phyloP scores from a whole-genome alignment of 2,888 invertebrate species.

The Macaria liturata region DNA sequence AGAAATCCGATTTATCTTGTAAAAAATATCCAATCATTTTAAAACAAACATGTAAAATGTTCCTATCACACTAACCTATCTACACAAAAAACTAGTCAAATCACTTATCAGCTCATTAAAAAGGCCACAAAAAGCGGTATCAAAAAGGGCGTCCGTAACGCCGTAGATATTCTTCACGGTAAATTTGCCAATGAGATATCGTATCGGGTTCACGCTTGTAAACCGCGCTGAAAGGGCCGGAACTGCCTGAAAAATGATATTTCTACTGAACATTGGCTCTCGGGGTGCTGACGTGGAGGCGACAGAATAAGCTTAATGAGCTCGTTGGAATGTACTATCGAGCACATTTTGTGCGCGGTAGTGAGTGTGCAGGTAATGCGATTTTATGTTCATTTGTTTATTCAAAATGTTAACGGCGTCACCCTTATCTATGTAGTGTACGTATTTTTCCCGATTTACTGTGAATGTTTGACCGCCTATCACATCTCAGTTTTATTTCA shows the following conservation, averaged over 20 bases:
- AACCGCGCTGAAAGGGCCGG: slow-evolving; percentile 61
- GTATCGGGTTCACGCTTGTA: slow-evolving; percentile 70
- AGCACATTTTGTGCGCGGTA: no score
- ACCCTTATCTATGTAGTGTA: no score
- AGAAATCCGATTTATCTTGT: no score
- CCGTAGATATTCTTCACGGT: slow-evolving; percentile 56
- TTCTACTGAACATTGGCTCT: slow-evolving; percentile 12
- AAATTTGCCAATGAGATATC: slow-evolving; percentile 75
- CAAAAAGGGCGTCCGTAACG: slow-evolving; percentile 12
- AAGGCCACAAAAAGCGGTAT: slow-evolving; percentile 3
- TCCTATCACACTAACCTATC: no score
- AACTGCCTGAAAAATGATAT: slow-evolving; percentile 52
- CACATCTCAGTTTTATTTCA: no score
- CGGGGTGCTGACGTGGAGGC: slow-evolving; percentile 6
- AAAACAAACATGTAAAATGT: no score
- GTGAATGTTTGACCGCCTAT: no score
- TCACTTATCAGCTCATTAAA: background rate
- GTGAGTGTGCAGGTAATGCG: no score
- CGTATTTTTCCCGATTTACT: no score
- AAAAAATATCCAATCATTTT: no score
- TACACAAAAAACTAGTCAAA: background rate
- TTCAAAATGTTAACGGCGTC: no score
- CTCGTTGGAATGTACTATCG: background rate
- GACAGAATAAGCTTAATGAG: slow-evolving; percentile 2
- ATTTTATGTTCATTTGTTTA: no score